These are phyloP conservation scores for Ammodramus savannarum DNA, from an alignment of 2,113 vertebrate species.

Conservation along the genomic window DNA sequence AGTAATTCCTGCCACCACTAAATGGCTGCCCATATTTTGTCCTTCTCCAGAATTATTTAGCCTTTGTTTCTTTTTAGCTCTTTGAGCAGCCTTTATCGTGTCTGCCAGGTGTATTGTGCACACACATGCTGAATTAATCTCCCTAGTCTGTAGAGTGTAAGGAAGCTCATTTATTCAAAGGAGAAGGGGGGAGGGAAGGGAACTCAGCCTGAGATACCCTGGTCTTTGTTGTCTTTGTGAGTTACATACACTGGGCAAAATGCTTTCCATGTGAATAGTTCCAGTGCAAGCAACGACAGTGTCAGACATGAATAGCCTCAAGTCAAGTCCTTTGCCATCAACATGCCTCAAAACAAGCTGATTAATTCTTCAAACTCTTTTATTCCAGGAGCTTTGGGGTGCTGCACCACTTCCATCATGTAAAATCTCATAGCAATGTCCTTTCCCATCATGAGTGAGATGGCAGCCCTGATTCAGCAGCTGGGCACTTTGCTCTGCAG, in stretches of 20 bases:
- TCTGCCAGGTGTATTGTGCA: constrained; percentile 56
- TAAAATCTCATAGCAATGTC: neutral
- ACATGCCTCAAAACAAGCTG: neutral
- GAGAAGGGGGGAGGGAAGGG: neutral
- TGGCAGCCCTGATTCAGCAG: neutral
- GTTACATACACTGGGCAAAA: constrained; percentile 5
- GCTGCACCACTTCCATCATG: neutral
- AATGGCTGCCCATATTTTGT: constrained; percentile 50
- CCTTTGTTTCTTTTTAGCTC: constrained; percentile 52
- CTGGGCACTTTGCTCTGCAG: neutral
- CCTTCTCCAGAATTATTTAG: constrained; percentile 39
- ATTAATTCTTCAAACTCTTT: neutral
- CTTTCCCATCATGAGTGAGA: neutral
- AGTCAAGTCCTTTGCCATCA: constrained; percentile 1
- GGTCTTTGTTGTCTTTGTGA: neutral
- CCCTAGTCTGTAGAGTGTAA: constrained; percentile 6
- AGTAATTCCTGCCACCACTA: constrained; percentile 64
- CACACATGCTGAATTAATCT: constrained; percentile 62
- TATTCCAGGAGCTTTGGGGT: neutral
- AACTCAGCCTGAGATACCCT: neutral
- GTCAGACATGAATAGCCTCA: neutral
- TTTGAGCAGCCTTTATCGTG: constrained; percentile 48
- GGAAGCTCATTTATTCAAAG: constrained; percentile 52
- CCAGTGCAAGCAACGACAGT: neutral
- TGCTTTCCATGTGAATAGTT: neutral